Conservation (phyloP, 1,140 invertebrate species). For the Drosophila kepulauana region DNA sequence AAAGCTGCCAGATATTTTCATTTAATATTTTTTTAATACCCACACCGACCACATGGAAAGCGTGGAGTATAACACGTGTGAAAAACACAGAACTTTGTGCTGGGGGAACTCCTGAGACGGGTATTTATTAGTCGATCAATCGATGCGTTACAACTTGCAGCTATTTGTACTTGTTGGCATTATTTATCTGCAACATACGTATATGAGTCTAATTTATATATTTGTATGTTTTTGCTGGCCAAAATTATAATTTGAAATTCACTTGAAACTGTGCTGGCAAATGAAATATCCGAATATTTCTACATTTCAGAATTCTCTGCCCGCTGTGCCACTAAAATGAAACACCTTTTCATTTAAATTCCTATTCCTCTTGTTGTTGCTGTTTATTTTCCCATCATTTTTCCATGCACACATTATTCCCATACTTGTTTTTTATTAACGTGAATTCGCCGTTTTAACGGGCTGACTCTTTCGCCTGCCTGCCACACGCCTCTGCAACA, state of each 20-base stretch:
- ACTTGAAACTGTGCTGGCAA: conserved; percentile 64
- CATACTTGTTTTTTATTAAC: conserved; percentile 39
- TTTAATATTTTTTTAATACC: conserved; percentile 48
- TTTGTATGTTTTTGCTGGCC: conserved; percentile 23
- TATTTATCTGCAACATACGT: conserved; percentile 35
- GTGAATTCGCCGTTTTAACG: conserved; percentile 22
- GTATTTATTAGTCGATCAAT: conserved; percentile 18
- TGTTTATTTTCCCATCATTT: conserved; percentile 30
- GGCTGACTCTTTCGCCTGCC: background rate
- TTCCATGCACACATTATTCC: conserved; percentile 26
- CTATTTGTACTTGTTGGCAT: conserved; percentile 15
- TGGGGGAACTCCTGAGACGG: background rate
- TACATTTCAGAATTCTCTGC: conserved; percentile 15
- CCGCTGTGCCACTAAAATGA: conserved; percentile 69
- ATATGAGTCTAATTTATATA: conserved; percentile 41
- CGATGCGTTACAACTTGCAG: conserved; percentile 2
- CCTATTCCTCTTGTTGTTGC: conserved; percentile 17
- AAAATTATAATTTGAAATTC: conserved; percentile 62
- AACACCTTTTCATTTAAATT: conserved; percentile 66
- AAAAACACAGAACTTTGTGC: background rate
- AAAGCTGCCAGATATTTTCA: conserved; percentile 62
- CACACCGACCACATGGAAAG: background rate
- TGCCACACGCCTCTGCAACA: conserved; percentile 12
- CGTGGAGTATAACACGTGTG: conserved; percentile 11
- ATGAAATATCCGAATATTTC: conserved; percentile 35